phyloP scores from a whole-genome alignment of 2,888 invertebrate species.

The Plebejus anna region DNA sequence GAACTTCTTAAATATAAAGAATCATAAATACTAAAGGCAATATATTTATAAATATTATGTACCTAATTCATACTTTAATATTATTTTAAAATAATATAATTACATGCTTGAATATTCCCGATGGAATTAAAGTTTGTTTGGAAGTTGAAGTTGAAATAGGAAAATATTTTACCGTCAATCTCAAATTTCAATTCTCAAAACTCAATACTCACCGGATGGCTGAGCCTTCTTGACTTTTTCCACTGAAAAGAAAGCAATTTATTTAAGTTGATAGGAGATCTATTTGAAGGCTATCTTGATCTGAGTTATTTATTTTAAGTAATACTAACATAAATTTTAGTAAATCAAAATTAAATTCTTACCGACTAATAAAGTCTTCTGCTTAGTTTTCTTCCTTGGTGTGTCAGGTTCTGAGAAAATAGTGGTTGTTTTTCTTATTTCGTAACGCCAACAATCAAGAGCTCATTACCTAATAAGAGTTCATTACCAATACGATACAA shows the following conservation, averaged over 20 bases:
- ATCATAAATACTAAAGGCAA: too few relatives aligned
- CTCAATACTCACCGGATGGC: conserved; percentile 44
- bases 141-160: too few relatives aligned
- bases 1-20: too few relatives aligned
- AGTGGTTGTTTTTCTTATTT: not conserved
- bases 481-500: too few relatives aligned
- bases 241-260: conserved; percentile 49
- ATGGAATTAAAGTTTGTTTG: not conserved
- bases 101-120: not conserved
- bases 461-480: too few relatives aligned
- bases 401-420: not conserved
- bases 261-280: conserved; percentile 9
- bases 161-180: conserved; percentile 22
- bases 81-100: too few relatives aligned
- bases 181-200: conserved; percentile 39
- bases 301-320: conserved; percentile 3
- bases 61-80: too few relatives aligned
- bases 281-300: too few relatives aligned
- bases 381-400: conserved; percentile 31
- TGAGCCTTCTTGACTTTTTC: conserved; percentile 52
- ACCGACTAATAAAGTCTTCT: conserved; percentile 61
- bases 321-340: too few relatives aligned
- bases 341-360: conserved; percentile 36
- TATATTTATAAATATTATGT: too few relatives aligned
- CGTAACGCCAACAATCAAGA: too few relatives aligned